Percentiles rank a stretch among this genome's conserved stretches.
These are phyloP conservation scores for Hemitrygon akajei DNA, from an alignment of 2,797 vertebrate species.

Conservation along the genomic window DNA sequence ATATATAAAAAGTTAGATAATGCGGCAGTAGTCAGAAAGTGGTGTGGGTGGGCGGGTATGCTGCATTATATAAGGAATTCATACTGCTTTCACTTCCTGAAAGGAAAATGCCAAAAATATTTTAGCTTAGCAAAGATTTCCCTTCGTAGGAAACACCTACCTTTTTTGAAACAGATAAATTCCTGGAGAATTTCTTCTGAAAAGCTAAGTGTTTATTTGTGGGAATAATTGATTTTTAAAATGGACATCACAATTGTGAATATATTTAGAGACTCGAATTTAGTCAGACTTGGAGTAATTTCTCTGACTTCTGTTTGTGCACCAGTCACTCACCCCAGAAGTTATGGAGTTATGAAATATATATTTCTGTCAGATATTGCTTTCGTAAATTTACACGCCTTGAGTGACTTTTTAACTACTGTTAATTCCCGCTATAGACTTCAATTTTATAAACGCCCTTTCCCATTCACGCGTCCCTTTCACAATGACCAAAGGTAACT, in stretches of 20 bases:
- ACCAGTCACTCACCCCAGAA: neutral
- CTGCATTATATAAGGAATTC: neutral
- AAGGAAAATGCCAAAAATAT: neutral
- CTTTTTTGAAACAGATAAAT: too few relatives aligned
- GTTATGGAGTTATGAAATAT: neutral
- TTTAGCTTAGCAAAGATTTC: neutral
- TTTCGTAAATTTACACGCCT: neutral
- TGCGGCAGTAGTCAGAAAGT: neutral
- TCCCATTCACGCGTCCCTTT: neutral
- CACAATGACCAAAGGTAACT: neutral
- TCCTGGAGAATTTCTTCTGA: neutral
- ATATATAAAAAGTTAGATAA: neutral
- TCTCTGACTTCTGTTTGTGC: neutral
- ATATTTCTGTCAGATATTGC: neutral
- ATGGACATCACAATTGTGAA: neutral
- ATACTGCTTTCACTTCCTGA: too few relatives aligned
- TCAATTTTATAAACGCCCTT: neutral
- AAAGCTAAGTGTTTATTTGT: neutral
- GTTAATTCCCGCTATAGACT: neutral
- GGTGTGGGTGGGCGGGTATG: neutral
- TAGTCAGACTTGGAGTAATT: neutral
- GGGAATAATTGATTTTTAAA: neutral
- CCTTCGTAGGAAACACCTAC: neutral
- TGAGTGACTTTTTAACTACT: neutral
- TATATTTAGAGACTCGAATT: neutral